Base-by-base conservation (phyloP, 2,797 vertebrate species). In the Typhlichthys eigenmanni region DNA sequence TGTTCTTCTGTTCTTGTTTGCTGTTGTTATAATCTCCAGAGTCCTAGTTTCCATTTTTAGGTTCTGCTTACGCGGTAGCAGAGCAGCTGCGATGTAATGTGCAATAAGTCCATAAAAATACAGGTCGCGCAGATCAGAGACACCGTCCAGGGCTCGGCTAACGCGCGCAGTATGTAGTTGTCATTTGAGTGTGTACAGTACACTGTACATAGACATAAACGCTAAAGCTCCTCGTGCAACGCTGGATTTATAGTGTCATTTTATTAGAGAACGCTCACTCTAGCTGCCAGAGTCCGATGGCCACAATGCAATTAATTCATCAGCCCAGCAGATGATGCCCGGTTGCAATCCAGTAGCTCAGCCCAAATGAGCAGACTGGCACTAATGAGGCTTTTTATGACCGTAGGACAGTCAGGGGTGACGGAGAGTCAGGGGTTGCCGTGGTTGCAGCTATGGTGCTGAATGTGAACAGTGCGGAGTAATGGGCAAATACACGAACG, bases 11-110 rank as follows among this genome's bases (percentile, higher is more conserved):
- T 81, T 84, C 86, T 87, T 82, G 82, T 85, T 86, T 87, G 82
- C 85, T 86, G 82, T 82, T 80, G 78, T 84, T 84, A 88, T 83
- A 80, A 85, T 89, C 85, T 79, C 69, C 78, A 55, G 74, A 85
- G 83, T 76, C 79, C 84, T 80, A 80, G 62, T 84, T 90, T 90
- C 88, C 87, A 88, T 19, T 87, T 86, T 84, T 84, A 75, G 87
- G 87, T 64, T 54, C 61, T 72, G 79, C 70, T 13, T 79, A 76
- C 71, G 64, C 51, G 14, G 48, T 9, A 58, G 54, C 66, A 53
- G 71, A 50, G 13, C 70, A 32, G 79, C 74, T 24, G 43, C 80
- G 74, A 82, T 81, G 81, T 77, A 78, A 82, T 81, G 81, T 77
- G 77, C 65, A 65, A 66, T 0, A 19, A 74, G 61, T 80, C 83